Evolutionary conservation across 2,797 vertebrate genomes (phyloP), one percentile per base, ranked within the genome.

Genomic region (Eulemur albifrons): DNA sequence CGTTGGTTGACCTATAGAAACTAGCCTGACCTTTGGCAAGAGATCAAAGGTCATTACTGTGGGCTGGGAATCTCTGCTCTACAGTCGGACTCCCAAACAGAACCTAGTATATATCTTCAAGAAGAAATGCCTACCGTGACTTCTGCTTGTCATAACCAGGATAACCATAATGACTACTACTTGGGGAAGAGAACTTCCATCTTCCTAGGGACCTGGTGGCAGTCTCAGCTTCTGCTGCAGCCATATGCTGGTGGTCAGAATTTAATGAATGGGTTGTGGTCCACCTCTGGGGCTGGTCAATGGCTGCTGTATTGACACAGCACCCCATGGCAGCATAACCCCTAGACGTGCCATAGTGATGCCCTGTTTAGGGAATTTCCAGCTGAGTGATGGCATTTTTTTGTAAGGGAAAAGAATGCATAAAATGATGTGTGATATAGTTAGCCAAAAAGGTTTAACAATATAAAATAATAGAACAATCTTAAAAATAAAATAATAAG

Each of bases 361-460:
- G 79, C 70, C 80, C 94, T 3, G 0, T 35, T 87, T 30, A 80
- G 96, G 93, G 93, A 75, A 87, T 90, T 97, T 97, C 95, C 94
- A 96, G 86, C 50, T 85, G 23, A 89, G 17, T 50, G 15, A 50
- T 79, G 82, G n/a, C 88, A 52, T 21, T 85, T 77, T 77, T 79
- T 87, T 75, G 59, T 15, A 91, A 73, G 61, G 13, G n/a, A 95
- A 93, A 70, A 89, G 50, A 82, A 10, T 40, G 54, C 57, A 80
- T 81, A 86, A 80, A 77, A 40, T 90, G 57, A 72, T 17, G 35
- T 35, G 17, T n/a, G 12, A 43, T 69, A 9, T 93, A 57, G 82
- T 92, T 81, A 95, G 76, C 86, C 61, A 90, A 61, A 54, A 52
- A 77, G 13, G 18, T 50, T 88, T 73, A 59, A 32, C 73, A 27